phyloP scores from a whole-genome alignment of 2,888 invertebrate genomes.

The Chrysolina oricalcia region DNA sequence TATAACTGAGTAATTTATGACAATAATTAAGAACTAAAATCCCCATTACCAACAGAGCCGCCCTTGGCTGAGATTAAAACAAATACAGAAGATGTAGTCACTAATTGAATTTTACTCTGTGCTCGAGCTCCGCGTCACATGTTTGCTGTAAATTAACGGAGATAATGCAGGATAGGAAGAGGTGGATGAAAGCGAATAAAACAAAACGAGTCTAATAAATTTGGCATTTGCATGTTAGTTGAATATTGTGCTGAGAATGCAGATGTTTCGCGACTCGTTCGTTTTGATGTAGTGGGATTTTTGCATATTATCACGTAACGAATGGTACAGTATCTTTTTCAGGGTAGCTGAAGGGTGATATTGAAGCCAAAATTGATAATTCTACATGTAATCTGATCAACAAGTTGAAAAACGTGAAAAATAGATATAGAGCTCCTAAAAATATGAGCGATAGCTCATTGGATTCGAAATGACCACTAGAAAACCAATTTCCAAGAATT shows the following conservation, averaged over 20 bases:
- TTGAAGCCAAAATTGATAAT: too few species aligned
- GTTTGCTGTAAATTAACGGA: constrained; percentile 31
- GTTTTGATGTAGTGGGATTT: neutral
- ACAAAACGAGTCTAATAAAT: constrained; percentile 12
- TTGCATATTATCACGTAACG: neutral
- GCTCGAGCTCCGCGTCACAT: constrained; percentile 18
- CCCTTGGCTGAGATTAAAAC: constrained; percentile 12
- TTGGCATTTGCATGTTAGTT: constrained; percentile 12
- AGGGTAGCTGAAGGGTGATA: too few species aligned
- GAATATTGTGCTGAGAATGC: constrained; percentile 11
- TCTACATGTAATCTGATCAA: too few species aligned
- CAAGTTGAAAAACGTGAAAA: too few species aligned
- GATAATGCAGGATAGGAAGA: neutral
- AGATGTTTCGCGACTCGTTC: neutral
- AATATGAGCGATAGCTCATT: too few species aligned
- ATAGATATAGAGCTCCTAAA: too few species aligned
- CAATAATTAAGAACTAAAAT: too few species aligned
- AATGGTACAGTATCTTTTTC: too few species aligned
- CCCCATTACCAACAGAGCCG: neutral
- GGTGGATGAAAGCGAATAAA: constrained; percentile 8
- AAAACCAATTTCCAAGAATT: too few species aligned
- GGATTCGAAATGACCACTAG: too few species aligned
- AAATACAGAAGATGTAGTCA: constrained; percentile 18
- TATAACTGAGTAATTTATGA: too few species aligned
- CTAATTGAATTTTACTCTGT: constrained; percentile 28